Base-by-base conservation (phyloP, 2,888 invertebrate species). In the Epistrophe grossulariae region DNA sequence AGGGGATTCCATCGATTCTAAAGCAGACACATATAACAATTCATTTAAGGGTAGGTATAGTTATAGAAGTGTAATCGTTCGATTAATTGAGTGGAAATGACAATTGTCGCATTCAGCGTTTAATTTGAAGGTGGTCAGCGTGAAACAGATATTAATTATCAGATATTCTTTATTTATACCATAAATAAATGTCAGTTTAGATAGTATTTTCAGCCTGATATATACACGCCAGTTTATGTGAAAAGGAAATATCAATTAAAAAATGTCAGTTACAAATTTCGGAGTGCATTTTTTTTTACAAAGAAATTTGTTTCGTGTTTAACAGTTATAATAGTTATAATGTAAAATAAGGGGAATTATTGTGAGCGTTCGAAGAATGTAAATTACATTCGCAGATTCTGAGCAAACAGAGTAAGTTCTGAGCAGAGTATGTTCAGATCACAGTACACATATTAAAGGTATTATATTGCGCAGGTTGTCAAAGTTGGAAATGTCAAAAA, bases 71-170 rank as follows among this genome's bases (percentile, higher is more conserved):
- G 83, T 82, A 83, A 87, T 87, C 79, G 85, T 71, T 87, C 74
- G 74, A 83, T 87, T 87, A 87, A 87, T 87, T 87, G 83, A 79
- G 74, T 83, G 28, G 19, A 71, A 81, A 70, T 73, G 79, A 83
- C 85, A 79, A 87, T 71, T 79, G 79, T 43, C 71, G 85, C 55
- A n/a, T 74, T 55, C 15, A 74, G 79, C 70, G 45, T 83, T 87
- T 87, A 82, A 83, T 87, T 87, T 64, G 71, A 48, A 40, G 62
- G 68, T 73, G 84, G 84, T 74, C 81, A 81, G 81, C 68, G 57
- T 81, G 78, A 81, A 73, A 50, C n/a, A 15, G 48, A 77, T 15
- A 64, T 78, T 81, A 77, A 81, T 70, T 81, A 73, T 73, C 73
- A 35, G 84, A 55, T 40, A 19, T 48, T 3, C 28, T 55, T 2